Base-by-base conservation (phyloP, 2,888 invertebrate genomes). In the Thymelicus acteon region DNA sequence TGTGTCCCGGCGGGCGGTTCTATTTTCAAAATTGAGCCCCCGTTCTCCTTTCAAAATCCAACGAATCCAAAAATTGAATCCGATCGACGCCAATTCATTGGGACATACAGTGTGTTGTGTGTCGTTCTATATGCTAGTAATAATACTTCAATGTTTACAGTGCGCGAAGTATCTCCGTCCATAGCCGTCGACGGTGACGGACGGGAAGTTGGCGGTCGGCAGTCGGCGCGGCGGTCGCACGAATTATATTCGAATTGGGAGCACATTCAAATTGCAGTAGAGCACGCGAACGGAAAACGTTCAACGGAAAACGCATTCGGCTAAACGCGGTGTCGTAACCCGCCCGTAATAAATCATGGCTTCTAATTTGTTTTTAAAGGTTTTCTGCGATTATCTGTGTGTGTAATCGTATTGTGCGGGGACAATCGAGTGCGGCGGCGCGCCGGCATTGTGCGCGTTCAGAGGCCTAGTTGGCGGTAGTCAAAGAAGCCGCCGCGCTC, bases 361-460 rank as follows among this genome's bases (percentile, higher is more conserved):
- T 85, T 86, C 92, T 93, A 93, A 93, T 93, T 93, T 93, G 91
- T 91, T 93, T 93, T 93, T 93, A 92, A 93, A 93, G 88, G 90
- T 91, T 92, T 76, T 88, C 89, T 87, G 85, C 81, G 82, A 88
- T 88, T 88, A 88, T 90, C 90, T 89, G 86, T 85, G 85, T 87
- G 86, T 87, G 89, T 87, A 91, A 91, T 89, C 89, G 70, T 44
- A 70, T 70, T 70, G 70, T 70, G 64, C 82, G 80, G 81, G 85
- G 86, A 89, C 90, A 88, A 87, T 83, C 85, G 80, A 79, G 76
- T 77, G 79, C 78, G 80, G 83, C 83, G 68, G 81, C 82, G 80
- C 77, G 77, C 76, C 77, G 77, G 83, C 84, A 85, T 88, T 87
- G 87, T 87, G 81, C 80, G 73, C 70, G 72, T 49, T 3, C 31